A percentile compares a stretch with the other conserved stretches of the same genome.
Evolutionary conservation across 2,888 invertebrate genomes (phyloP).

Genomic region (Dryobotodes eremita): DNA sequence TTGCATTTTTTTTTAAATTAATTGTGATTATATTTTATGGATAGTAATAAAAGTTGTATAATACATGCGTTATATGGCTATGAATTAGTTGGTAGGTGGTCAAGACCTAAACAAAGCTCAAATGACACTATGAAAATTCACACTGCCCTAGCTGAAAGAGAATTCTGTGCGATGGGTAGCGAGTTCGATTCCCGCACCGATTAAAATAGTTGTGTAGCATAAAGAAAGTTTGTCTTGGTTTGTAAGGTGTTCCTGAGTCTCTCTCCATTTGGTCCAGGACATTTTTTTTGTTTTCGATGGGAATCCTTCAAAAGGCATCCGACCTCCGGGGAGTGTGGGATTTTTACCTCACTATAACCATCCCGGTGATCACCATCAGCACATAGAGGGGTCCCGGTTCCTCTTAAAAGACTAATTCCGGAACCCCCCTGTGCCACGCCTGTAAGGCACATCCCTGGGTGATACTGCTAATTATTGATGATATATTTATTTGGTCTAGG

Average conservation of each 20-base stretch:
- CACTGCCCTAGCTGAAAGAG: not conserved
- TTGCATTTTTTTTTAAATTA: constrained; percentile 1
- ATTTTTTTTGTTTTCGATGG: too few species aligned
- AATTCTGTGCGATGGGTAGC: not conserved
- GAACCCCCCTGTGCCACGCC: too few species aligned
- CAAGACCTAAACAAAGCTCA: not conserved
- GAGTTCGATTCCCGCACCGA: not conserved
- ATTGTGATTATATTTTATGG: constrained; percentile 1
- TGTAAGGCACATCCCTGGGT: too few species aligned
- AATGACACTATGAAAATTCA: not conserved
- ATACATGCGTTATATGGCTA: not conserved
- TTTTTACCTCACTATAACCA: too few species aligned
- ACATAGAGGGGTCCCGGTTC: too few species aligned
- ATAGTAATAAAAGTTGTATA: not conserved
- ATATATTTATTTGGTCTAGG: too few species aligned
- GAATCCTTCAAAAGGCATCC: too few species aligned
- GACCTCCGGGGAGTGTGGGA: too few species aligned
- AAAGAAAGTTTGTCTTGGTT: not conserved
- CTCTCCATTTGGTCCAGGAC: too few species aligned
- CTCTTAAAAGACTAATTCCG: too few species aligned
- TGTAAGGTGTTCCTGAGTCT: not conserved
- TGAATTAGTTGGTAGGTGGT: not conserved
- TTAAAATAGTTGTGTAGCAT: not conserved
- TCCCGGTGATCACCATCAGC: too few species aligned
- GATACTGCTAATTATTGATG: too few species aligned